Conservation (phyloP, 2,113 vertebrate genomes). For the Propithecus coquereli region DNA sequence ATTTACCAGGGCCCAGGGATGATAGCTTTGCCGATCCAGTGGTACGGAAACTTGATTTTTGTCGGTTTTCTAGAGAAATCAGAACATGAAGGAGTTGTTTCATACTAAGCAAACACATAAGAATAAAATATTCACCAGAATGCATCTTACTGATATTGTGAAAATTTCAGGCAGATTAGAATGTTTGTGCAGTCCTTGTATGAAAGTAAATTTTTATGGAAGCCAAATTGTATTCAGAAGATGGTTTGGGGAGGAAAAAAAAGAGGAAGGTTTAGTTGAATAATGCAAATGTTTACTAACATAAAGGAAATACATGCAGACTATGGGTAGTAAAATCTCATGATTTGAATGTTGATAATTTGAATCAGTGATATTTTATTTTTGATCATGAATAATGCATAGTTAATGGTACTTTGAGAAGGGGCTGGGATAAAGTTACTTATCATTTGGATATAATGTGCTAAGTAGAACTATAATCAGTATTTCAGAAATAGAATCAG, state of each 20-base stretch:
- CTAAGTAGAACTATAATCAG: background rate
- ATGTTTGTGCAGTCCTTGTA: background rate
- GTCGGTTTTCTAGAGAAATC: background rate
- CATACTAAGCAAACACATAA: background rate
- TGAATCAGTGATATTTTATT: slow-evolving; percentile 3
- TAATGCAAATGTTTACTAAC: background rate
- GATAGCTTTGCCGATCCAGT: background rate
- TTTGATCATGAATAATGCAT: background rate
- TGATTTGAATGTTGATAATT: background rate
- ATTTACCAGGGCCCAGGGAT: background rate
- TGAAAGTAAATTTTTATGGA: slow-evolving; percentile 9
- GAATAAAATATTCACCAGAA: slow-evolving; percentile 14
- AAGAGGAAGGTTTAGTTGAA: background rate
- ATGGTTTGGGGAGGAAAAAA: background rate
- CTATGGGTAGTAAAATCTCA: background rate
- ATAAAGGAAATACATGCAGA: background rate
- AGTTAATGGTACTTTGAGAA: background rate
- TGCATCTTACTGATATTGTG: background rate
- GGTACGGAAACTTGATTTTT: background rate
- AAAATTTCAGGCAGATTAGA: background rate
- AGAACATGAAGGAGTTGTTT: background rate
- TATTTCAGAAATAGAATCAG: background rate
- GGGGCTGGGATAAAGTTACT: background rate
- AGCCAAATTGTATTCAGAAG: background rate
- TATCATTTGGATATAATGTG: background rate